A percentile compares a stretch with the other conserved stretches of the same genome.
These are phyloP conservation scores for Mythimna albipuncta DNA, from an alignment of 2,888 invertebrate species.

Conservation along the genomic window DNA sequence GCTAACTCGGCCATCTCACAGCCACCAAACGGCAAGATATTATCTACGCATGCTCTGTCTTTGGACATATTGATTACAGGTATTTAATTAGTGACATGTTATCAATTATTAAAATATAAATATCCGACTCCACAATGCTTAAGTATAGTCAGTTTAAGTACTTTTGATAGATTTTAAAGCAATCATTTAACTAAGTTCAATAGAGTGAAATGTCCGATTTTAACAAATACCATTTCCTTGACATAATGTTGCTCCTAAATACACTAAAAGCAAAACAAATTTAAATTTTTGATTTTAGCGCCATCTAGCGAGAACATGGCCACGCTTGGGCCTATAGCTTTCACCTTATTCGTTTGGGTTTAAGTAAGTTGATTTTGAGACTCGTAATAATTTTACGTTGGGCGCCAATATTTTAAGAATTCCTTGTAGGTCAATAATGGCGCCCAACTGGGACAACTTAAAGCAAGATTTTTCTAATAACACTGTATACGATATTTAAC, in stretches of 20 bases:
- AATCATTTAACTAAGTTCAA: too few species aligned
- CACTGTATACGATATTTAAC: neutral
- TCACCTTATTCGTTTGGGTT: too few species aligned
- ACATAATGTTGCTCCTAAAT: too few species aligned
- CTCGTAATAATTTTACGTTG: neutral
- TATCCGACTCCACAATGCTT: too few species aligned
- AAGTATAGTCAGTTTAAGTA: too few species aligned
- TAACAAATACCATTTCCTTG: too few species aligned
- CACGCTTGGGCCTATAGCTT: too few species aligned
- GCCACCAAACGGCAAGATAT: slow-evolving; percentile 93
- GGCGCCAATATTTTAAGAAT: neutral
- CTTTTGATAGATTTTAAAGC: neutral
- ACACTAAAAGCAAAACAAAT: too few species aligned
- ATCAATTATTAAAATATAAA: neutral
- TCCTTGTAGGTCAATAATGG: neutral
- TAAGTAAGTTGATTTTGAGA: too few species aligned
- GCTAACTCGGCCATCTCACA: slow-evolving; percentile 97
- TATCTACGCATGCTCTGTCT: slow-evolving; percentile 97
- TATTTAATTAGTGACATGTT: slow-evolving; percentile 65
- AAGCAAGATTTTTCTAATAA: neutral
- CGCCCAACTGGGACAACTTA: neutral
- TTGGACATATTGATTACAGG: slow-evolving; percentile 96
- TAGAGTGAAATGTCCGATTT: too few species aligned
- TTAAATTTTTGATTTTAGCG: too few species aligned
- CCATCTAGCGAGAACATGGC: too few species aligned